These are phyloP conservation scores for Onychorhynchus coronatus DNA, from an alignment of 2,113 vertebrate species.

Conservation along the genomic window DNA sequence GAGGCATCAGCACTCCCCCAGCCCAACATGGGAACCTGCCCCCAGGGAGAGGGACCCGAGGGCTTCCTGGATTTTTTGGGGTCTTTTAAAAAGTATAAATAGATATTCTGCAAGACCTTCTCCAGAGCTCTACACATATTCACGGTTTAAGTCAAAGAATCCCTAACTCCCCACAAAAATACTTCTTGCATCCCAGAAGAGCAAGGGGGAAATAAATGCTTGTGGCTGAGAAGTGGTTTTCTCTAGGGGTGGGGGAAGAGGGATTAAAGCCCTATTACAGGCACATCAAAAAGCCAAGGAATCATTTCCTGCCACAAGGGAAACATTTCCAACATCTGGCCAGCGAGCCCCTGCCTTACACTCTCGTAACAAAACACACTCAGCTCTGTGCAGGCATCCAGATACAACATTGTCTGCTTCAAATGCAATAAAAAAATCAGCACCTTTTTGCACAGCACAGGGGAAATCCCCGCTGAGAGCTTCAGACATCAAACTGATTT, in stretches of 20 bases:
- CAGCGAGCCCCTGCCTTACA: background rate
- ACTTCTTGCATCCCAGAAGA: background rate
- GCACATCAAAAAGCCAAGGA: background rate
- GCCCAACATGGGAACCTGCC: background rate
- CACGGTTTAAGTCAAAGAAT: background rate
- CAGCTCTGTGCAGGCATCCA: background rate
- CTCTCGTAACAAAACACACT: background rate
- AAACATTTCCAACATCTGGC: background rate
- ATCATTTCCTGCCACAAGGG: background rate
- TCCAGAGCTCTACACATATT: background rate
- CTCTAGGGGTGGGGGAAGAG: background rate
- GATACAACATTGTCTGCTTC: background rate
- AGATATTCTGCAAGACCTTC: background rate
- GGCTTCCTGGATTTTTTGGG: background rate
- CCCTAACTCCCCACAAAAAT: slow-evolving; percentile 4
- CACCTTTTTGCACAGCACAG: background rate
- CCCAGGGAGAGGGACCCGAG: background rate
- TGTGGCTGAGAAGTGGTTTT: background rate
- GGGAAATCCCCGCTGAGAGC: background rate
- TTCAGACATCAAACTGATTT: background rate
- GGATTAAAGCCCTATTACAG: background rate
- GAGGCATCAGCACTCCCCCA: background rate
- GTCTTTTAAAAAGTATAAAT: background rate
- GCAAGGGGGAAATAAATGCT: background rate
- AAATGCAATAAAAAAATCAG: background rate